These are phyloP conservation scores for Myrmecobius fasciatus DNA, from an alignment of 2,113 vertebrate genomes.

Conservation along the genomic window DNA sequence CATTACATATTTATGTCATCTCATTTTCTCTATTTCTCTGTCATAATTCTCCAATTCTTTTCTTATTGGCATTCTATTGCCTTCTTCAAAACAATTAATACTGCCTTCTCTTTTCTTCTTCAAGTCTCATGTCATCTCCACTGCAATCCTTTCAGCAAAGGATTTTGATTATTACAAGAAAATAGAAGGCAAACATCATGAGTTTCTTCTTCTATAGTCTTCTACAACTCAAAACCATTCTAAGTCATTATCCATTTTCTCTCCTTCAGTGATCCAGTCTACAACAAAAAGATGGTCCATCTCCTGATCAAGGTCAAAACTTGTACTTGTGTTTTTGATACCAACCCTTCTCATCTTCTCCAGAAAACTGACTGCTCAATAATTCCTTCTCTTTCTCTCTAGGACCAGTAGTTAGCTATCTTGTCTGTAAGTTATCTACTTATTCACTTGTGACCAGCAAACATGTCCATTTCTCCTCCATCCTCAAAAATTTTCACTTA, in stretches of 20 bases:
- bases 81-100: background rate
- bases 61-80: background rate
- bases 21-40: background rate
- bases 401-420: background rate
- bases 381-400: background rate
- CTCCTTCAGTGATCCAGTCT: background rate
- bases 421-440: background rate
- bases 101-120: background rate
- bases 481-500: background rate
- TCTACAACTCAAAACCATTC: background rate
- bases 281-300: background rate
- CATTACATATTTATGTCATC: background rate
- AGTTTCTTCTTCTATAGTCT: background rate
- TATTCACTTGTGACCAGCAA: background rate
- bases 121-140: background rate
- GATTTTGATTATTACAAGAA: background rate
- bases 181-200: background rate
- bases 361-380: background rate
- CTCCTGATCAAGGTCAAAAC: background rate
- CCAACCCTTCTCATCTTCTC: background rate
- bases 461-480: background rate
- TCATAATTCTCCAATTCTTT: background rate
- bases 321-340: background rate
- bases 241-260: background rate
- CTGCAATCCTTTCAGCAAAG: background rate